phyloP scores from a whole-genome alignment of 2,888 invertebrate genomes.

The Linnaemya tessellans region DNA sequence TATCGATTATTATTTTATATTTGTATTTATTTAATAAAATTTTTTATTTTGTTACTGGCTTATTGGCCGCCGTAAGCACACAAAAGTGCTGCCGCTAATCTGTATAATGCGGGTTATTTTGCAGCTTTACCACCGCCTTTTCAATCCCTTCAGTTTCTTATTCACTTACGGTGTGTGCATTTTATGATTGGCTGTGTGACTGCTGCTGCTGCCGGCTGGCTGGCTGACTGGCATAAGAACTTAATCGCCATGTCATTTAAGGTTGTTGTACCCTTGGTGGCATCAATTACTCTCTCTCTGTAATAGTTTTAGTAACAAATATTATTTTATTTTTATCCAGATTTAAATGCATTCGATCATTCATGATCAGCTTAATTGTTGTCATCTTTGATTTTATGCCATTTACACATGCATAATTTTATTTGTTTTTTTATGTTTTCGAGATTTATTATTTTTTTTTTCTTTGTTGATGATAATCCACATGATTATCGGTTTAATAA shows the following conservation, averaged over 20 bases:
- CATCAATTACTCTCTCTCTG: slow-evolving; percentile 64
- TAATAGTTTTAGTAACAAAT: slow-evolving; percentile 64
- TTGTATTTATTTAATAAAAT: slow-evolving; percentile 7
- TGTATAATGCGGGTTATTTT: slow-evolving; percentile 69
- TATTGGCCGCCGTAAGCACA: slow-evolving; percentile 22
- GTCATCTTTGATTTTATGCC: slow-evolving; percentile 34
- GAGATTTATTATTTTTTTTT: slow-evolving; percentile 8
- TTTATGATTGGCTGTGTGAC: slow-evolving; percentile 23
- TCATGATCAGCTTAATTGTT: slow-evolving; percentile 56
- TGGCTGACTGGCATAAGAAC: slow-evolving; percentile 50
- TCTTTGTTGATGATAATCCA: slow-evolving; percentile 13
- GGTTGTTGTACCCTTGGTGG: slow-evolving; percentile 58
- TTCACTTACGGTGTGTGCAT: neutral
- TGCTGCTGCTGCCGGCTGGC: slow-evolving; percentile 25
- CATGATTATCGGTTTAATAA: slow-evolving; percentile 55
- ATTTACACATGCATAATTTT: neutral
- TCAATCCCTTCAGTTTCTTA: slow-evolving; percentile 59
- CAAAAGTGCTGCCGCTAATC: slow-evolving; percentile 67
- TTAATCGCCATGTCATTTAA: slow-evolving; percentile 61
- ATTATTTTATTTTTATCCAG: slow-evolving; percentile 57
- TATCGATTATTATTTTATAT: neutral
- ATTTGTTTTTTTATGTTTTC: slow-evolving; percentile 4
- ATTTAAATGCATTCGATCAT: slow-evolving; percentile 58
- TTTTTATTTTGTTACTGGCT: slow-evolving; percentile 28
- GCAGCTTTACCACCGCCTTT: slow-evolving; percentile 69